Base-by-base conservation (phyloP, 2,113 vertebrate genomes). In the Symphodus melops region DNA sequence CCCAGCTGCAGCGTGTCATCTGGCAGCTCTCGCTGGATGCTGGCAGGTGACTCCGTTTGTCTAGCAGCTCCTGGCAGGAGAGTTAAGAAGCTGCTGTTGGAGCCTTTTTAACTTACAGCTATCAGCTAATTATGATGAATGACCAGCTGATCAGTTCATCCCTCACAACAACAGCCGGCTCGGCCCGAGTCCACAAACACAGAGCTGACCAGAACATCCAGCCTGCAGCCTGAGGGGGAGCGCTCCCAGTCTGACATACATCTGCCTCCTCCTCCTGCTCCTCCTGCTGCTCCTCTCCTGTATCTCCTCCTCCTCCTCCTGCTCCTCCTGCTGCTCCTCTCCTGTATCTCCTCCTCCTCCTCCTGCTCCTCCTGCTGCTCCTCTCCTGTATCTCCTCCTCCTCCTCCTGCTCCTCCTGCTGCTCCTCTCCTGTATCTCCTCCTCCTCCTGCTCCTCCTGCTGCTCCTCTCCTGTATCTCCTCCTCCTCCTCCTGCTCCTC, bases 41-140 rank as follows among this genome's bases (percentile, higher is more conserved):
- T 86, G 77, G 77, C 81, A 77, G 73, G 36, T 63, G 23, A 19
- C 1, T 9, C 20, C 0, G 56, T 68, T 81, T 80, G 77, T 73
- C 80, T 68, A 62, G 44, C 69, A 21, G 81, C 62, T 69, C n/a
- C 58, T 81, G 77, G 75, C 85, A 81, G 67, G 51, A 72, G 63
- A 75, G 63, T 25, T 57, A 36, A 58, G 67, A 49, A 68, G 52
- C 55, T 53, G 1, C 49, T 58, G 59, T 14, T 65, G 69, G 69
- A 66, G 57, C 65, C 53, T 57, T 75, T 72, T 77, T 67, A 79
- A 72, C 11, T 8, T 37, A 42, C 64, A 60, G 71, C 56, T 20
- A 60, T 72, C 79, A 75, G 51, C 61, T 81, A 69, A 84, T 87
- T 79, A 59, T 64, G 62, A 76, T 55, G 33, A 82, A 79, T 25